phyloP scores from a whole-genome alignment of 2,113 vertebrate species.

The Ageneiosus marmoratus region DNA sequence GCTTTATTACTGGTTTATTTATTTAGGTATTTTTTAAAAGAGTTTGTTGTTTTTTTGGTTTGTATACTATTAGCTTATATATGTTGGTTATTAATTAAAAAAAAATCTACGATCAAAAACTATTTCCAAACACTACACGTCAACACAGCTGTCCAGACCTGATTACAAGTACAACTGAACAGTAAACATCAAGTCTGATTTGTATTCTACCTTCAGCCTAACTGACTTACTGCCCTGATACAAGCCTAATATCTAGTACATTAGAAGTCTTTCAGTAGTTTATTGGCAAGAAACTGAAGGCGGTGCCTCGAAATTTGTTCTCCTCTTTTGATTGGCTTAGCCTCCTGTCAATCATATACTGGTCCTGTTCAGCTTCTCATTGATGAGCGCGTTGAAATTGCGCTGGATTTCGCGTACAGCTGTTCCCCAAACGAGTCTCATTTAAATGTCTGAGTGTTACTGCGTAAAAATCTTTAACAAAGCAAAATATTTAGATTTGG shows the following conservation, averaged over 20 bases:
- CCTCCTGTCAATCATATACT: neutral
- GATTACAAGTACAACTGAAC: neutral
- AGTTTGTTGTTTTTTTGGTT: neutral
- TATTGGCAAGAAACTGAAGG: neutral
- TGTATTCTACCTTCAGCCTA: neutral
- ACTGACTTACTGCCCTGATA: neutral
- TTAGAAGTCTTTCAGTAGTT: neutral
- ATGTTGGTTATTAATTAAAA: neutral
- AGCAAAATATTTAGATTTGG: too few species aligned
- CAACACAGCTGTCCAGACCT: too few species aligned
- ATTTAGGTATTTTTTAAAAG: too few species aligned
- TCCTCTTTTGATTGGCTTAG: neutral
- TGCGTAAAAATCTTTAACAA: neutral
- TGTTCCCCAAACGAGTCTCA: neutral
- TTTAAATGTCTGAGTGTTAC: neutral
- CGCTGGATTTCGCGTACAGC: neutral
- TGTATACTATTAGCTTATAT: neutral
- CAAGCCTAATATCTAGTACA: neutral
- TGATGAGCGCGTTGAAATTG: conserved; percentile 1
- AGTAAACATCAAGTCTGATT: neutral
- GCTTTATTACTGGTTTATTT: too few species aligned
- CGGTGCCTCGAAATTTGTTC: neutral
- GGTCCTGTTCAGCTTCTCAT: neutral
- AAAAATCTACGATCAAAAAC: too few species aligned
- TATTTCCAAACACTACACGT: too few species aligned